These are phyloP conservation scores for Passer montanus DNA, from an alignment of 2,113 vertebrate species.

Conservation along the genomic window DNA sequence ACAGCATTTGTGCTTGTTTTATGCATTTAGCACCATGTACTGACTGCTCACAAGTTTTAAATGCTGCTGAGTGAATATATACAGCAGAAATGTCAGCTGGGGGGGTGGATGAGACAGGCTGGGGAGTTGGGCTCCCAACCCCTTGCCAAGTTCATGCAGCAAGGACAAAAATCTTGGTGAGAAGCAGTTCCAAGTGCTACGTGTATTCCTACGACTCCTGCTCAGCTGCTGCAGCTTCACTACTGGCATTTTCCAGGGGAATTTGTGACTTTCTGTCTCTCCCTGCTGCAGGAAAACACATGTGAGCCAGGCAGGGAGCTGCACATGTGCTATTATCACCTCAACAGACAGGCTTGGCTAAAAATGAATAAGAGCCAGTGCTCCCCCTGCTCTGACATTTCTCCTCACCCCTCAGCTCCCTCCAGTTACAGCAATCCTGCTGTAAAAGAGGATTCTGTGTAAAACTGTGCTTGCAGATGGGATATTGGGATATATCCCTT, in stretches of 20 bases:
- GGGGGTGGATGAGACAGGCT: neutral
- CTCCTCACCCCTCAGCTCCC: neutral
- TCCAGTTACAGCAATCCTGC: neutral
- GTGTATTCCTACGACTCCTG: fast-evolving
- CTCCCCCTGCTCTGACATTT: neutral
- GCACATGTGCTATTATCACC: neutral
- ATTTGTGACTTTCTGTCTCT: neutral
- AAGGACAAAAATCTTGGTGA: neutral
- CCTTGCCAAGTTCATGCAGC: neutral
- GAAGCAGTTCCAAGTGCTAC: fast-evolving
- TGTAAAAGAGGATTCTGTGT: neutral
- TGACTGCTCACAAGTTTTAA: neutral
- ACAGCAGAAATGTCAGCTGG: neutral
- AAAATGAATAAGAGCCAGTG: neutral
- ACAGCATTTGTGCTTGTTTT: neutral
- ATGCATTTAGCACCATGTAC: neutral
- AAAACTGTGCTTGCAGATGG: neutral
- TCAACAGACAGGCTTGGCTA: neutral
- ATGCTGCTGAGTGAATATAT: neutral
- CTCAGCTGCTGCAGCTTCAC: neutral
- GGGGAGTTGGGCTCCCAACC: neutral
- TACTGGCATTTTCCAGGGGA: neutral
- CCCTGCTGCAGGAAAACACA: neutral
- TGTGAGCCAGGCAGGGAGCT: neutral
- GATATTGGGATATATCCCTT: neutral